Conservation (phyloP, 92 coral and sea anemone genomes). For the Siderastrea radians region DNA sequence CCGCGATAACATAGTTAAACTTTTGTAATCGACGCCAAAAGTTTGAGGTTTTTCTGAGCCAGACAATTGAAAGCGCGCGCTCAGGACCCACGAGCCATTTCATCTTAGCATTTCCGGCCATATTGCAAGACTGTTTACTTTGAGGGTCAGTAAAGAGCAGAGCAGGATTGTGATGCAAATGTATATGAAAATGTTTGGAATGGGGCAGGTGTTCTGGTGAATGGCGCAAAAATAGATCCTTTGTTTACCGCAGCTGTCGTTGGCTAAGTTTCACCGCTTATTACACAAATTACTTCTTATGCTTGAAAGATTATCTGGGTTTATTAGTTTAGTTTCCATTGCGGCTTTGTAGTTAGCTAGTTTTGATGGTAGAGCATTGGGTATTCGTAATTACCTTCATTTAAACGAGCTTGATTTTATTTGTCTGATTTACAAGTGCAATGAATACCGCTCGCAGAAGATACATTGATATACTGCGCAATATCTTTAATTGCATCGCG, state of each 20-base stretch:
- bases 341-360: slow-evolving; percentile 20
- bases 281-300: slow-evolving; percentile 83
- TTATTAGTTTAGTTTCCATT: slow-evolving; percentile 50
- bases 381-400: slow-evolving; percentile 23
- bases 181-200: slow-evolving; percentile 53
- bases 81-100: slow-evolving; percentile 1
- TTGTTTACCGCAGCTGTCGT: slow-evolving; percentile 92
- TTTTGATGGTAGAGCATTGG: slow-evolving; percentile 35
- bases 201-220: slow-evolving; percentile 87
- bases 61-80: slow-evolving; percentile 32
- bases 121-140: slow-evolving; percentile 61
- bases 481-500: slow-evolving; percentile 14
- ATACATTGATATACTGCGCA: slow-evolving; percentile 39
- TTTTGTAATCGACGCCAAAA: neutral
- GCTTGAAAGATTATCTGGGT: slow-evolving; percentile 57
- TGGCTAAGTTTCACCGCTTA: slow-evolving; percentile 76
- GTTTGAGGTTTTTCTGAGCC: neutral
- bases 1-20: neutral
- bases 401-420: slow-evolving; percentile 24
- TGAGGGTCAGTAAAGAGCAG: slow-evolving; percentile 67
- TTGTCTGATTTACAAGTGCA: slow-evolving; percentile 35
- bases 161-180: slow-evolving; percentile 85
- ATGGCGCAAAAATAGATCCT: slow-evolving; percentile 86
- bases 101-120: slow-evolving; percentile 75
- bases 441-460: slow-evolving; percentile 21